Conservation (phyloP, 2,888 invertebrate genomes). For the Amphipyra tragopoginis region DNA sequence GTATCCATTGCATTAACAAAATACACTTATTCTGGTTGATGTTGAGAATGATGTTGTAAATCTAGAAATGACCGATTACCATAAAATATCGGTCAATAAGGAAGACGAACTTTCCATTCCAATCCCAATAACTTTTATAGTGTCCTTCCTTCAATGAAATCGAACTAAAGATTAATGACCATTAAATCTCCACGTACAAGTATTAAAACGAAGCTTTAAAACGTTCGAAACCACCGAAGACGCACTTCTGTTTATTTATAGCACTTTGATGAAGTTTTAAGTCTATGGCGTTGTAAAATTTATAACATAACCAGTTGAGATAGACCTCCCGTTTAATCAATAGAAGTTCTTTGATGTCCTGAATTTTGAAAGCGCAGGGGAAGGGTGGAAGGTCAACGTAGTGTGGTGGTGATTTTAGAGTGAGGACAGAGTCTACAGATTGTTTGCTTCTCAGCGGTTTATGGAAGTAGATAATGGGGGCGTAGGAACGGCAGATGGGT, state of each 20-base stretch:
- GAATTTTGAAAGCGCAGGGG: slow-evolving; percentile 8
- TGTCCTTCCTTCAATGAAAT: slow-evolving; percentile 10
- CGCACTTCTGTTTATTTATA: slow-evolving; percentile 75
- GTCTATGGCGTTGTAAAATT: slow-evolving; percentile 77
- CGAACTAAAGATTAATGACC: slow-evolving; percentile 35
- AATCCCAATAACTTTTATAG: slow-evolving; percentile 15
- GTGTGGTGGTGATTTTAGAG: slow-evolving; percentile 71
- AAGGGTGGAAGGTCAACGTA: slow-evolving; percentile 59
- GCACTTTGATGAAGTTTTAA: slow-evolving; percentile 81
- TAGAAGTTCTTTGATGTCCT: slow-evolving; percentile 10
- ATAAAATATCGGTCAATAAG: background rate
- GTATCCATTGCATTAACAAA: too few species aligned
- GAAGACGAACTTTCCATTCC: background rate
- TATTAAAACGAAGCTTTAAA: slow-evolving; percentile 58
- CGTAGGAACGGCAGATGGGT: slow-evolving; percentile 81
- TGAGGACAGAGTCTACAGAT: slow-evolving; percentile 78
- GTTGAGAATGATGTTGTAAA: too few species aligned
- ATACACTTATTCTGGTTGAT: too few species aligned
- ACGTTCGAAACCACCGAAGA: slow-evolving; percentile 58
- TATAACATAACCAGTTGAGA: slow-evolving; percentile 64
- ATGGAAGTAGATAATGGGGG: slow-evolving; percentile 82
- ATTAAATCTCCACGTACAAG: slow-evolving; percentile 57
- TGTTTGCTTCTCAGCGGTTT: slow-evolving; percentile 83
- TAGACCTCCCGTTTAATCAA: slow-evolving; percentile 52
- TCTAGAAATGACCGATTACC: background rate